These are phyloP conservation scores for Caenorhabditis remanei DNA, from an alignment of 1,140 invertebrate species.

Conservation along the genomic window DNA sequence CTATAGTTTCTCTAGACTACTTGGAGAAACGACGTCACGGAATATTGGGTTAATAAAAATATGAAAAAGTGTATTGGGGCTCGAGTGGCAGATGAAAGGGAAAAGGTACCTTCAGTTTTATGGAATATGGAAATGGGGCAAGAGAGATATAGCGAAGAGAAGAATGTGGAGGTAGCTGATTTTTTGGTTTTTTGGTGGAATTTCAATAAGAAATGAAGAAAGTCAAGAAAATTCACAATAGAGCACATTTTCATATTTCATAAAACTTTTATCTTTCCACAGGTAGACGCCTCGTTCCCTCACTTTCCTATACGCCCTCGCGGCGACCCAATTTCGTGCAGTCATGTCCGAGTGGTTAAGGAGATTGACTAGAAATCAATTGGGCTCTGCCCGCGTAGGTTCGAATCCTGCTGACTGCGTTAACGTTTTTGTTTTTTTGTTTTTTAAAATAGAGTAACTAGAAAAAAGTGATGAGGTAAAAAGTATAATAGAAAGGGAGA, in stretches of 20 bases:
- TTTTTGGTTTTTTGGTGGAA: no score
- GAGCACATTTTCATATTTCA: background rate
- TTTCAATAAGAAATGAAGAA: no score
- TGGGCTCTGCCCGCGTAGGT: slow-evolving; percentile 69
- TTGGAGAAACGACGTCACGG: background rate
- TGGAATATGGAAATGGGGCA: slow-evolving; percentile 36
- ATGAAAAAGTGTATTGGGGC: background rate
- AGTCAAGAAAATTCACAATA: background rate
- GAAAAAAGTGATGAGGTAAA: no score
- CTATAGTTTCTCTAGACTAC: no score
- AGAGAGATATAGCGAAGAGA: background rate
- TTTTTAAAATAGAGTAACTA: background rate
- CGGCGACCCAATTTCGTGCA: background rate
- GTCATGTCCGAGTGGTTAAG: slow-evolving; percentile 67
- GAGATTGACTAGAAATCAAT: slow-evolving; percentile 69
- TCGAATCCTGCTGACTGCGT: slow-evolving; percentile 67
- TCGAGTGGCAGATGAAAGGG: background rate
- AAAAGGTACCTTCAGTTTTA: slow-evolving; percentile 38
- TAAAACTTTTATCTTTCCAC: background rate
- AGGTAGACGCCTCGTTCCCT: background rate
- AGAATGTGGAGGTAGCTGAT: background rate
- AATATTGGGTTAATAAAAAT: background rate
- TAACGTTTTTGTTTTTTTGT: background rate
- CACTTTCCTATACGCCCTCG: background rate
- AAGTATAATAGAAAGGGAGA: no score